Base-by-base conservation (phyloP, 2,888 invertebrate species). In the Pachliopta kotzebuea region DNA sequence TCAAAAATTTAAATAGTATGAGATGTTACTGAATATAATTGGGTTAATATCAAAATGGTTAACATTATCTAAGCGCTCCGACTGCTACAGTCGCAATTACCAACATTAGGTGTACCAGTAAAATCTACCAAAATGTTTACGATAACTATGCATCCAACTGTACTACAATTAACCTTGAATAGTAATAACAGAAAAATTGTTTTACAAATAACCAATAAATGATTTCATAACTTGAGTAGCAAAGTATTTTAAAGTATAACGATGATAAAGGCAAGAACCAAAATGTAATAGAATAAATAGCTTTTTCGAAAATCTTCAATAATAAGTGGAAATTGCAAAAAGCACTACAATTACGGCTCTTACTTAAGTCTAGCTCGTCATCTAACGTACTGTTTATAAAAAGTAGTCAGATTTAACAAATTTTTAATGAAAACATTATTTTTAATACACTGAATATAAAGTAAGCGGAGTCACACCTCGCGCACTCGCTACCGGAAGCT, bases 401-500 rank as follows among this genome's bases (percentile, higher is more conserved):
- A 17, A 37, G 11, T 14, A 11, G 3, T 11, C 14, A 37, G 21
- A 0, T 21, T 52, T 21, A n/a, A n/a, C n/a, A 21, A 8, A 52
- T n/a, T 57, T 21, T n/a, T 17, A 26, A 24, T 18, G 21, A n/a
- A 49, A 63, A 60, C 60, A 60, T 64, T 60, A 56, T n/a, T n/a
- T 64, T 56, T 60, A 64, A 49, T 52, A 45, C 54, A 37, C 20
- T 42, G 20, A 60, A 57, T 65, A 56, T 60, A 65, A 56, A 29
- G 18, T n/a, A 8, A 50, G 56, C 20, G 56, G n/a, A 56, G 64
- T 52, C 56, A 58, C 53, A 58, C 54, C 31, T 58, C 42, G 52
- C 56, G 14, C n/a, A 65, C 57, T 58, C 49, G 23, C 57, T 61
- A 53, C 57, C 54, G 57, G 58, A 62, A 55, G 62, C 54, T 62